Evolutionary conservation across 1,140 invertebrate species (phyloP), one percentile per base, ranked within the genome.

Genomic region (Eumeta japonica): DNA sequence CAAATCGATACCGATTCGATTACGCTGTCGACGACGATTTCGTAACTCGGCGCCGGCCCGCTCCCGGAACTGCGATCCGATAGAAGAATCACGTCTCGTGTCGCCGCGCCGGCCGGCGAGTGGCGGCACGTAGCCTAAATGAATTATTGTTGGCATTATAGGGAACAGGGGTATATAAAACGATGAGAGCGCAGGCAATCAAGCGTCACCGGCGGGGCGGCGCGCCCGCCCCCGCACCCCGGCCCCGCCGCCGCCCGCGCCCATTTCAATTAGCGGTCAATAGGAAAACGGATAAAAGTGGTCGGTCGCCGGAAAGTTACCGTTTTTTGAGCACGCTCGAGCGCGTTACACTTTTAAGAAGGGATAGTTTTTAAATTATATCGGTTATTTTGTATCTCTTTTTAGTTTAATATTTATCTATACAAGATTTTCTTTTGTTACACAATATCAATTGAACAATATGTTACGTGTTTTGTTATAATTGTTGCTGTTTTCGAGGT

Each of bases 61-160:
- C 35, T 28, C 16, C 16, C 45, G 43, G 49, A 45, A 45, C 45
- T 42, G 35, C 32, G 32, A 40, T 13, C 12, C 29, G 9, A 16
- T 35, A 29, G 35, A 31, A 42, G 55, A 61, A 64, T 63, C 60
- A 62, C 55, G 55, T 62, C 49, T 39, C 39, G 38, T 36, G 28
- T 45, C 51, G 48, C 59, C 60, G 48, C 58, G 49, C 55, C 49
- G 56, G 65, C 62, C 54, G 70, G 48, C 66, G 63, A 70, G 65
- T 70, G 67, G 63, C 68, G 54, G 68, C 65, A 70, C 68, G 65
- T 70, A 55, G 65, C 68, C 65, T 73, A 73, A 73, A 73, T 73
- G 68, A 73, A 70, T 73, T 70, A 72, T 70, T 68, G 65, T 72
- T 66, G 68, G 67, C 65, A 68, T 73, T 70, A 73, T 70, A 61